Conservation (phyloP, 2,888 invertebrate genomes). For the Lutraria lutraria region DNA sequence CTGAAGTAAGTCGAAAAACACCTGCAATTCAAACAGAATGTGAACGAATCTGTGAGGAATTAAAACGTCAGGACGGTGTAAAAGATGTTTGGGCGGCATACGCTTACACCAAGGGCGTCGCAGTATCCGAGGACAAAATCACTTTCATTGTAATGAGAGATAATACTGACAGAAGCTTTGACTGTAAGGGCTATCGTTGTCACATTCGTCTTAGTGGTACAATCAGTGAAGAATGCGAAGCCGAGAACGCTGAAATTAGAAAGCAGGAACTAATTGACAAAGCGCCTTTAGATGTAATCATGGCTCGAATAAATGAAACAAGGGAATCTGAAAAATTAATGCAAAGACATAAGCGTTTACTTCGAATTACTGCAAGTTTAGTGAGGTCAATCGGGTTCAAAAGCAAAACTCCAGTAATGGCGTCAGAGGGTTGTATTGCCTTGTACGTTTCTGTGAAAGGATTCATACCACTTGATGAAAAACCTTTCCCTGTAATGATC, state of each 20-base stretch:
- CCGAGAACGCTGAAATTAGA: not conserved
- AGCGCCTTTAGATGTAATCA: no score
- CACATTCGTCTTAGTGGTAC: not conserved
- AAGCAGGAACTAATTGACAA: not conserved
- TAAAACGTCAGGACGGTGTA: not conserved
- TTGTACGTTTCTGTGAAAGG: constrained; percentile 9
- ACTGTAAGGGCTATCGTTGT: not conserved
- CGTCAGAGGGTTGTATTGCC: not conserved
- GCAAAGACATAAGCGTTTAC: not conserved
- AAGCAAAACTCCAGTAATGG: not conserved
- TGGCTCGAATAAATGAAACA: no score
- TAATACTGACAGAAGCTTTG: not conserved
- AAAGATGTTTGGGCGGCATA: not conserved
- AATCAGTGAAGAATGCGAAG: not conserved
- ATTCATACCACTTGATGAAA: not conserved
- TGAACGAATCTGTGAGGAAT: not conserved
- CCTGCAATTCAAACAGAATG: not conserved
- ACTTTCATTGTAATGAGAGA: not conserved
- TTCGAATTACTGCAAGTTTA: not conserved
- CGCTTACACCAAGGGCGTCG: not conserved
- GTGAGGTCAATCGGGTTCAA: not conserved
- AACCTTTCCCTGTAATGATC: not conserved
- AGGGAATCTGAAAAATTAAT: no score
- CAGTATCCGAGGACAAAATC: not conserved
- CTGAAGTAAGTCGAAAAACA: not conserved